Base-by-base conservation (phyloP, 1,140 invertebrate genomes). In the Neotoxoptera formosana region DNA sequence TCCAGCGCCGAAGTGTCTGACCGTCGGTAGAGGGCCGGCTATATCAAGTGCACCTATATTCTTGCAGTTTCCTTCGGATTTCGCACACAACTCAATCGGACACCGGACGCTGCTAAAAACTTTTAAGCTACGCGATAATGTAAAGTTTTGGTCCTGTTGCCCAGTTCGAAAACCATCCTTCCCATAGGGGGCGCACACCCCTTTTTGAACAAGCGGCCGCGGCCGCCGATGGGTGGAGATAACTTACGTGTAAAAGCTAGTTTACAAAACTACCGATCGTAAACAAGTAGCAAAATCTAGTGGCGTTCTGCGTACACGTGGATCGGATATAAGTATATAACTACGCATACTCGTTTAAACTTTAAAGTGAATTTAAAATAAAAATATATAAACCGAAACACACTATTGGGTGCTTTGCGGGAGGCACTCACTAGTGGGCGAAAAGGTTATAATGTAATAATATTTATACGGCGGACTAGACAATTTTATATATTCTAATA, bases 1-100 rank as follows among this genome's bases (percentile, higher is more conserved):
- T 0, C 60, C 1, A 76, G n/a, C 60, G 60, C 14, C 17, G 14
- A n/a, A 76, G n/a, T 14, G 30, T 76, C 11, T 34, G 14, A n/a
- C 30, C 60, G 9, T 7, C 30, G 30, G 14, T 17, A 30, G 14
- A 7, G 60, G 60, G 60, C 30, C 30, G 41, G 41, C 41, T 41
- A 41, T 30, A n/a, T 76, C 30, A 76, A 76, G 30, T 17, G 60
- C 14, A 14, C 30, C 11, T 76, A 23, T 83, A 34, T 41, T 83
- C n/a, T 90, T 53, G n/a, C 30, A 45, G 88, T 53, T 90, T 90
- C 34, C 53, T 25, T 60, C 36, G 53, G 89, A 67, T 90, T 90
- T 34, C 11, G 47, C 47, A 41, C 36, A 90, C 88, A 90, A 90
- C 48, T 90, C 53, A 41, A 25, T 90, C 23, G 89, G 36, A 67